Conservation (phyloP, 2,888 invertebrate genomes). For the Pristionchus arcanus region DNA sequence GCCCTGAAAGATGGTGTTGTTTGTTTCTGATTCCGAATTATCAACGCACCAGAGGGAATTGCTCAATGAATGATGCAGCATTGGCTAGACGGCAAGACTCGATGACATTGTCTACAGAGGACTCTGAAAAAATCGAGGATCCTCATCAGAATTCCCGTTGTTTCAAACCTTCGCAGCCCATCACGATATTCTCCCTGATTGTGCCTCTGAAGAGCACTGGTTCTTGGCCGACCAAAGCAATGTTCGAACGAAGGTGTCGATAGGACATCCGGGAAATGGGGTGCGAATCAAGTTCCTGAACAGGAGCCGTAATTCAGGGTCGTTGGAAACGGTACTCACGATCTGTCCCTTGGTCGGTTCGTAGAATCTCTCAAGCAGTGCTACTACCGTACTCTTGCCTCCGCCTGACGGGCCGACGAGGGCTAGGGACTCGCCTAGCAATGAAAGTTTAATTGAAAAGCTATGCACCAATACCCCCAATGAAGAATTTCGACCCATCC, state of each 20-base stretch:
- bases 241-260: slow-evolving; percentile 85
- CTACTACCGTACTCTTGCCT: slow-evolving; percentile 91
- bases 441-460: no score
- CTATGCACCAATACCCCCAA: no score
- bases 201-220: slow-evolving; percentile 91
- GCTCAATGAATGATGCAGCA: slow-evolving; percentile 79
- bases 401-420: slow-evolving; percentile 87
- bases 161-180: slow-evolving; percentile 85
- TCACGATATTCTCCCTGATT: slow-evolving; percentile 90
- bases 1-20: neutral
- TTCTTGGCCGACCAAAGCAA: slow-evolving; percentile 94
- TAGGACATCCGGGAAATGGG: slow-evolving; percentile 86
- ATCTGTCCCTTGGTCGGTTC: slow-evolving; percentile 85
- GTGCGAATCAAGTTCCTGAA: slow-evolving; percentile 73
- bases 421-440: slow-evolving; percentile 64
- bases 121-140: slow-evolving; percentile 61
- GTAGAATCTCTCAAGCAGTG: slow-evolving; percentile 89
- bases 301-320: no score
- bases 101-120: slow-evolving; percentile 72
- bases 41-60: slow-evolving; percentile 70
- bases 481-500: no score
- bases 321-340: no score
- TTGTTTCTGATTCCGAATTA: neutral
- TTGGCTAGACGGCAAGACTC: slow-evolving; percentile 79
- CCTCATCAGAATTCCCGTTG: no score